These are phyloP conservation scores for Carassius gibelio DNA, from an alignment of 2,113 vertebrate species.

Conservation along the genomic window DNA sequence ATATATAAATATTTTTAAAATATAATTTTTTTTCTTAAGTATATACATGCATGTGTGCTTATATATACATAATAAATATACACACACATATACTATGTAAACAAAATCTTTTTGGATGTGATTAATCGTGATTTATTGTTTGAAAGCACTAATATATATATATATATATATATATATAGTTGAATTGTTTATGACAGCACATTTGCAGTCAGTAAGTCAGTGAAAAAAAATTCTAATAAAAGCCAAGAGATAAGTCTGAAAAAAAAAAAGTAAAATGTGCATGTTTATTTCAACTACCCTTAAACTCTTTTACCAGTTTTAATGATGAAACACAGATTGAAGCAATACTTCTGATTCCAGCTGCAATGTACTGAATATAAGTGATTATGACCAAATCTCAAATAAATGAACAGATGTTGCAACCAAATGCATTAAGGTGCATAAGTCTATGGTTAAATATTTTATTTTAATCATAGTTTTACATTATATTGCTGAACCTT, in stretches of 20 bases:
- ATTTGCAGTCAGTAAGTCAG: not conserved
- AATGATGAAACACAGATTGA: not conserved
- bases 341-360: not conserved
- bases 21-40: too few relatives aligned
- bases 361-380: not conserved
- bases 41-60: too few relatives aligned
- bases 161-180: too few relatives aligned
- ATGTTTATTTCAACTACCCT: conserved; percentile 9
- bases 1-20: too few relatives aligned
- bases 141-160: too few relatives aligned
- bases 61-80: too few relatives aligned
- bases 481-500: conserved; percentile 47
- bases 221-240: not conserved
- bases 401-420: not conserved
- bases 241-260: not conserved
- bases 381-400: not conserved
- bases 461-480: conserved; percentile 7
- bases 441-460: conserved; percentile 50
- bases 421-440: conserved; percentile 44
- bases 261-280: not conserved
- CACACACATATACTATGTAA: too few relatives aligned
- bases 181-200: not conserved
- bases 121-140: too few relatives aligned
- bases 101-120: too few relatives aligned
- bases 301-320: not conserved